phyloP scores from a whole-genome alignment of 2,888 invertebrate genomes.

The Coleophora flavipennella region DNA sequence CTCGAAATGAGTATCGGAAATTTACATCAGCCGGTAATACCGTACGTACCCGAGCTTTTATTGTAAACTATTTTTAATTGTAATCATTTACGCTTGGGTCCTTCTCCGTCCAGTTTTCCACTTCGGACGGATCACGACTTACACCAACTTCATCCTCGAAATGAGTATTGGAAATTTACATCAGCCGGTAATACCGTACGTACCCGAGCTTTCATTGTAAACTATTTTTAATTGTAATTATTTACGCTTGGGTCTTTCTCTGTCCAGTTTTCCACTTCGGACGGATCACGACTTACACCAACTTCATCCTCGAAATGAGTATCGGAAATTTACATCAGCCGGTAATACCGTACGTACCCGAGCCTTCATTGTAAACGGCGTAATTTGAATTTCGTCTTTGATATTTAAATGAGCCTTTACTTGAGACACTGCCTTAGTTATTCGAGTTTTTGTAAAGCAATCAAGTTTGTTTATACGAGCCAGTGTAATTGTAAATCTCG shows the following conservation, averaged over 20 bases:
- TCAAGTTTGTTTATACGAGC: conserved; percentile 70
- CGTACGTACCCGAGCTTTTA: conserved; percentile 63
- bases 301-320: conserved; percentile 68
- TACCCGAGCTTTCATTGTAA: conserved; percentile 69
- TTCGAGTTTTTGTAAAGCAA: conserved; percentile 73
- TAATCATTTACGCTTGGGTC: background rate
- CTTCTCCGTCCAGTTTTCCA: conserved; percentile 2
- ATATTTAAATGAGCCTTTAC: conserved; percentile 71
- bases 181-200: conserved; percentile 67
- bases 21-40: conserved; percentile 71
- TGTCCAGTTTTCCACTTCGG: conserved; percentile 13
- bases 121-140: conserved; percentile 41
- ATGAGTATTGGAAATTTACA: conserved; percentile 73
- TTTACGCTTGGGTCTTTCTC: background rate
- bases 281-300: conserved; percentile 53
- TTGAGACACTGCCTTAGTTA: conserved; percentile 73
- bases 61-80: conserved; percentile 55
- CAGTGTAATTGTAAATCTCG: conserved; percentile 69
- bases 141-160: conserved; percentile 65
- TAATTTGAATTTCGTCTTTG: conserved; percentile 73
- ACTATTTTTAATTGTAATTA: conserved; percentile 20
- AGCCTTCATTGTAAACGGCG: conserved; percentile 71
- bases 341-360: conserved; percentile 65
- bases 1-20: conserved; percentile 71
- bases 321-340: conserved; percentile 71